phyloP scores from a whole-genome alignment of 2,113 vertebrate genomes.

The Onychostoma macrolepis region DNA sequence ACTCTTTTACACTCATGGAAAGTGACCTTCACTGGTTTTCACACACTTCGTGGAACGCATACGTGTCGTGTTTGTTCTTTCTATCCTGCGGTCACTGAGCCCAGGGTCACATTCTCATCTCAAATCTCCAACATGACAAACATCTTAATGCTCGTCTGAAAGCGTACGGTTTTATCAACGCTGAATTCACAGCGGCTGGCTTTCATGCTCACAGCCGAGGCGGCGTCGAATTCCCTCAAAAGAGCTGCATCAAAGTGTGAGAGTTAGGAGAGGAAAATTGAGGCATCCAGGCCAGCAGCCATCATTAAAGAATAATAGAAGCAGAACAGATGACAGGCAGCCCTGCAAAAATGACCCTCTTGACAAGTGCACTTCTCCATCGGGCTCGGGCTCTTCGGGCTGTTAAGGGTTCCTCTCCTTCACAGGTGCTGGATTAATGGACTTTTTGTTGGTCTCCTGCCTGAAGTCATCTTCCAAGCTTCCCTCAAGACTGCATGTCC shows the following conservation, averaged over 20 bases:
- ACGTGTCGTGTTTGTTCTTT: not conserved
- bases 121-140: not conserved
- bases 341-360: conserved; percentile 17
- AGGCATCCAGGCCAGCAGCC: not conserved
- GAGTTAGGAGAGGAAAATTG: not conserved
- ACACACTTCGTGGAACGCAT: not conserved
- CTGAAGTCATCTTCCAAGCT: not conserved
- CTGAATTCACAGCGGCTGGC: not conserved
- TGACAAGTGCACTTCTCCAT: conserved; percentile 27
- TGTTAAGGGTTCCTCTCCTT: conserved; percentile 34
- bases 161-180: not conserved
- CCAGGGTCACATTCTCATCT: not conserved
- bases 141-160: not conserved
- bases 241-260: not conserved
- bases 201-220: not conserved
- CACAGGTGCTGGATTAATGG: conserved; percentile 33
- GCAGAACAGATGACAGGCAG: not conserved
- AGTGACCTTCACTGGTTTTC: not conserved
- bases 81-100: not conserved
- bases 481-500: not conserved
- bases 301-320: conserved; percentile 34
- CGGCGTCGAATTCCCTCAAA: not conserved
- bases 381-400: conserved; percentile 26
- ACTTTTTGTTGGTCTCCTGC: not conserved
- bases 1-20: not conserved